These are phyloP conservation scores for Sinotaia quadrata DNA, from an alignment of 2,888 invertebrate species.

Conservation along the genomic window DNA sequence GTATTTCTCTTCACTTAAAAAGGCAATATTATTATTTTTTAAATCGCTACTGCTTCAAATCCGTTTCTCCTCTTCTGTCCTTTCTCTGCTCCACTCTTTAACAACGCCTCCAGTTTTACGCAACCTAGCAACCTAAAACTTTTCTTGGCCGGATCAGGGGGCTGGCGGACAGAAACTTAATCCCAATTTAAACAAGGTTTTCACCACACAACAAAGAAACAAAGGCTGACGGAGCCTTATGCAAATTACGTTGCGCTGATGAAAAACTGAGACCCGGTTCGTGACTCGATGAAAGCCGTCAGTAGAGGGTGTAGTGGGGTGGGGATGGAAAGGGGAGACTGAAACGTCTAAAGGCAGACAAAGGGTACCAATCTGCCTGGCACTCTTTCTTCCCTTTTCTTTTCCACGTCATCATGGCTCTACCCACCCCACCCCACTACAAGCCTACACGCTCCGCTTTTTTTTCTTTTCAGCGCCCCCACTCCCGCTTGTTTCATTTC, in stretches of 20 bases:
- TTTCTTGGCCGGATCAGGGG: constrained; percentile 13
- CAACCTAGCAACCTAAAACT: constrained; percentile 14
- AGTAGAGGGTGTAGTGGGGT: neutral
- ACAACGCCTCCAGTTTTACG: constrained; percentile 3
- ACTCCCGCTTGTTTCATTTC: too few species aligned
- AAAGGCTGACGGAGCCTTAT: constrained; percentile 6
- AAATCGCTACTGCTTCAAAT: too few species aligned
- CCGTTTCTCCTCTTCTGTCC: neutral
- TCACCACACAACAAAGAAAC: constrained; percentile 17
- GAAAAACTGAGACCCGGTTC: neutral
- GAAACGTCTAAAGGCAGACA: constrained; percentile 6
- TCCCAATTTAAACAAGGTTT: constrained; percentile 15
- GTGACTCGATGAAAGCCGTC: constrained; percentile 6
- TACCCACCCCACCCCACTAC: neutral
- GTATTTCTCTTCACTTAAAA: too few species aligned
- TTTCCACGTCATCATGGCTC: neutral
- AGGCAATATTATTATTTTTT: too few species aligned
- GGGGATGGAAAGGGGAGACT: neutral
- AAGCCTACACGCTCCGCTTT: neutral
- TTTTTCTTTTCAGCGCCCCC: neutral
- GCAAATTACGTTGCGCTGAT: constrained; percentile 10
- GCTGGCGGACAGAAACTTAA: constrained; percentile 14
- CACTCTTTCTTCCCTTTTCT: neutral
- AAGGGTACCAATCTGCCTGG: neutral
- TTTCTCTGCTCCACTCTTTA: neutral